A percentile compares a stretch with the other conserved stretches of the same genome.
These are phyloP conservation scores for Psammodynastes pulverulentus DNA, from an alignment of 2,113 vertebrate genomes.

Conservation along the genomic window DNA sequence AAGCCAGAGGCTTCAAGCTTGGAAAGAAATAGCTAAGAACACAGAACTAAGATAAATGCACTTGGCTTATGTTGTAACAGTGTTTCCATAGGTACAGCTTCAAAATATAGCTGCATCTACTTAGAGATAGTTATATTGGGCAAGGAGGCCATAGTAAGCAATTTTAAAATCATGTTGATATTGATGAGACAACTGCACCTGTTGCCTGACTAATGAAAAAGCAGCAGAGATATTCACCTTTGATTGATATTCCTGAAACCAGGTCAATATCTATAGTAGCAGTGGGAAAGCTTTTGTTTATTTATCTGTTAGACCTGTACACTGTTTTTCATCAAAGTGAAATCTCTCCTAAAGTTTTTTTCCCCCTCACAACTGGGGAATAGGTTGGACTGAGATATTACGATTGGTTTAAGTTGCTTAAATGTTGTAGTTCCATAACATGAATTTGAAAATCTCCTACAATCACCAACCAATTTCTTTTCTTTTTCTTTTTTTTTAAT, in stretches of 20 bases:
- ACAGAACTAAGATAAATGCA: not conserved
- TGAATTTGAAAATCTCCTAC: not conserved
- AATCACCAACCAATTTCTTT: not conserved
- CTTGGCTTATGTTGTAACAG: conserved; percentile 5
- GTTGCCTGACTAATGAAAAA: conserved; percentile 4
- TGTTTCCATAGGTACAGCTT: conserved; percentile 42
- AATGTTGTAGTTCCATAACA: not conserved
- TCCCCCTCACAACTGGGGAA: not conserved
- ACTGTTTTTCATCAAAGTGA: not conserved
- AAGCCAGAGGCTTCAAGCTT: not conserved
- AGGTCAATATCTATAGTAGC: not conserved
- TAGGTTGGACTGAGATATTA: not conserved
- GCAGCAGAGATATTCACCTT: not conserved
- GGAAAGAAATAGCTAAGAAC: not conserved
- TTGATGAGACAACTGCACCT: not conserved
- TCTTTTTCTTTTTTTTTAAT: no score
- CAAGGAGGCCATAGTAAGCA: not conserved
- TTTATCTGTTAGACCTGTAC: not conserved
- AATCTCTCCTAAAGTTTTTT: not conserved
- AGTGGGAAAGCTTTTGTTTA: not conserved
- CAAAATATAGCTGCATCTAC: conserved; percentile 15
- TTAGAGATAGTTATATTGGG: conserved; percentile 18
- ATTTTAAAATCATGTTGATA: not conserved
- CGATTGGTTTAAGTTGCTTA: not conserved
- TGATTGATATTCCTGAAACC: not conserved